Base-by-base conservation (phyloP, 1,140 invertebrate species). In the Papilio polyxenes region DNA sequence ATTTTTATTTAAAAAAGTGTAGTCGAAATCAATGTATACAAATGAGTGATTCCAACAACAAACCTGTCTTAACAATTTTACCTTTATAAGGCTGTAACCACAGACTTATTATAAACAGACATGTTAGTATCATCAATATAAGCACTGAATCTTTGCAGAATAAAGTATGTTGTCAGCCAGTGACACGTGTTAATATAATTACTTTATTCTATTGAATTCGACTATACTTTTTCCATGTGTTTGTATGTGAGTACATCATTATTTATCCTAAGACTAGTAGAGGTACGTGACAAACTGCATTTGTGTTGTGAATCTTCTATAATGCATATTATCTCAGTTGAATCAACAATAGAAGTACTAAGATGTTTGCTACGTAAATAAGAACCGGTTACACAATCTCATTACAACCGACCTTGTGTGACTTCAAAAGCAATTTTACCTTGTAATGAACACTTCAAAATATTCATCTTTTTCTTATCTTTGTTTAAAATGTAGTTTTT, bases 331-430 rank as follows among this genome's bases (percentile, higher is more conserved):
- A 59, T 65, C 62, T 31, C 9, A 37, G 53, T 37, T 37, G 53
- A 11, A 31, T 62, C 76, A 78, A 78, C 76, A 78, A 78, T 56
- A 78, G 76, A 15, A 37, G 56, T 31, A n/a, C n/a, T 53, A 37
- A 23, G 23, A 56, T 56, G 76, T 69, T 69, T 69, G 31, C 65
- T 72, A 53, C 76, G 31, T 56, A 75, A 9, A 44, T 48, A 37
- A 78, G 53, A 78, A 78, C 76, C 76, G 51, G 76, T 78, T 78
- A 31, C 23, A 78, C 49, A 78, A 78, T 77, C 75, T 23, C 23
- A 51, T 77, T 77, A 77, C 51, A 78, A 20, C 11, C 76, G 76
- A 59, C 76, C 76, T 78, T 78, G 75, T 59, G 76, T 78, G 31
- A 62, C 23, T 78, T 78, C 76, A 62, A 23, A 56, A 78, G 76